Evolutionary conservation across 2,888 invertebrate species (phyloP), one percentile per base, ranked within the genome.

Genomic region (Poecilus cupreus): DNA sequence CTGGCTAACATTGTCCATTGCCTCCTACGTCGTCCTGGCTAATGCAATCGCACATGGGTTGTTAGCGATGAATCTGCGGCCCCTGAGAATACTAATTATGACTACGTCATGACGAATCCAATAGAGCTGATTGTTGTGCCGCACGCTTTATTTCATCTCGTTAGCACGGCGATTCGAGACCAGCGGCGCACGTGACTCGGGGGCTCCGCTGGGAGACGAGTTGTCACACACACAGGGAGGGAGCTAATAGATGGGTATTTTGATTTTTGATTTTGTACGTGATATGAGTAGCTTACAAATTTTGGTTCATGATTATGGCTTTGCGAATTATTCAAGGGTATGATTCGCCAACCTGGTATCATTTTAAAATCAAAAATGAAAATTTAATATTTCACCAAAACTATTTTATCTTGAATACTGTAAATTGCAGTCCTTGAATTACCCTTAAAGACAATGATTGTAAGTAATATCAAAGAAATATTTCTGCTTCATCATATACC

Each of bases 91-190:
- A 80, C 80, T 80, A 80, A 80, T 80, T 80, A 80, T 80, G 72
- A 37, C 8, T 51, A 18, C 54, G 72, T 72, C 72, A 80, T 80
- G 80, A 80, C 80, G 72, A 80, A 80, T 80, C 80, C 80, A 80
- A 80, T 80, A 72, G 43, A 80, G 54, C 39, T 80, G 80, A 80
- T 80, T 80, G 80, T 80, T 57, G 72, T 80, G 46, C 70, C 6
- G 37, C 70, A 80, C 72, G 80, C 54, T 78, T 77, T 78, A 78
- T 78, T 78, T 78, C 78, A 78, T 78, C 78, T 78, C 78, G 78
- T 78, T 78, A 78, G 75, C 54, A 16, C 75, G 13, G 26, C 43
- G 51, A 75, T 51, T 75, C 75, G 16, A 26, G 51, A 26, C 75
- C 75, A 75, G 74, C n/a, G 74, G 49, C 70, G 70, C 39, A 49